phyloP scores from a whole-genome alignment of 37 sponge, comb jelly and placozoan species.

The Lycopodina hypogea region DNA sequence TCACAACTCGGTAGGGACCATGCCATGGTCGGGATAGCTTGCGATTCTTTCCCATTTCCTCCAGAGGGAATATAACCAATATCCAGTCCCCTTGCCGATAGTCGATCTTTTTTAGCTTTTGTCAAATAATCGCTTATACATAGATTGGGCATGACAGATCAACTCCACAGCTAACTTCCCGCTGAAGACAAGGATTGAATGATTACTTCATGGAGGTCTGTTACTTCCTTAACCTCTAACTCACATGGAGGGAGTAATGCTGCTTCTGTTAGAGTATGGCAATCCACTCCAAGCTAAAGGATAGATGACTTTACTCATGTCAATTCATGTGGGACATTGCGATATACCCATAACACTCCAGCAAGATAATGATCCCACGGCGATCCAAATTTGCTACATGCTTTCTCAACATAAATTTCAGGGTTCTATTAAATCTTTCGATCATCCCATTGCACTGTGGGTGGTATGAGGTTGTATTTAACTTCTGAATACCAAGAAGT shows the following conservation, averaged over 20 bases:
- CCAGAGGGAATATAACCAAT: constrained; percentile 36
- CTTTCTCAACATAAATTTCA: constrained; percentile 22
- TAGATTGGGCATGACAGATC: background rate
- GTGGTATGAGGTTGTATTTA: constrained; percentile 1
- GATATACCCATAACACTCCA: constrained; percentile 48
- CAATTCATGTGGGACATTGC: constrained; percentile 40
- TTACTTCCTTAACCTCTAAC: background rate
- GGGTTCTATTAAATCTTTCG: constrained; percentile 21
- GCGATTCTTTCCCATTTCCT: constrained; percentile 33
- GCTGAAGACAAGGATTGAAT: constrained; percentile 11
- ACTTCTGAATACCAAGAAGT: constrained; percentile 13
- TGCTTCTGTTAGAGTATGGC: constrained; percentile 20
- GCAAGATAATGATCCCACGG: constrained; percentile 32
- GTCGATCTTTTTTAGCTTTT: background rate
- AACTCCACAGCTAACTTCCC: too few species aligned
- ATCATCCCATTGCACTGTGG: constrained; percentile 39
- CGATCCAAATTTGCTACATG: constrained; percentile 12
- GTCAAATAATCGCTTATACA: constrained; percentile 19
- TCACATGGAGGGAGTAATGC: constrained; percentile 6
- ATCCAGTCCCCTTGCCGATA: constrained; percentile 31
- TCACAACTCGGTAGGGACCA: constrained; percentile 20
- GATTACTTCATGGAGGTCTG: constrained; percentile 35
- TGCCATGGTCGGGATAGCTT: constrained; percentile 55
- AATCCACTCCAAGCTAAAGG: constrained; percentile 39
- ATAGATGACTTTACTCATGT: constrained; percentile 35